Base-by-base conservation (phyloP, 2,888 invertebrate species). In the Anthrax anthrax region DNA sequence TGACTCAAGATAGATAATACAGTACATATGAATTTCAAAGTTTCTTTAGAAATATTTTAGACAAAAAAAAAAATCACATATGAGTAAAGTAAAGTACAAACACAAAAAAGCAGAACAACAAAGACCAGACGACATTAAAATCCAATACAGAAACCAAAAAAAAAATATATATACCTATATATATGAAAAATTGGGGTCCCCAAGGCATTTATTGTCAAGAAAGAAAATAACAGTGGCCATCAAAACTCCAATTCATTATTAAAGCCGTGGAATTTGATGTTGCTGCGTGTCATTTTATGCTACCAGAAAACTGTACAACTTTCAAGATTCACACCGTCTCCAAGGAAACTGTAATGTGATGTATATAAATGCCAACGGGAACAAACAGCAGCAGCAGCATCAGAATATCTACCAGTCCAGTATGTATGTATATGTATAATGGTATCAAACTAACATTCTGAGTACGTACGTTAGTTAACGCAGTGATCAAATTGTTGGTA, bases 231-330 rank as follows among this genome's bases (percentile, higher is more conserved):
- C 23, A 23, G 8, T 12, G 13, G 12, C 12, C 13, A 12, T 32
- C 13, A 9, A 12, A 12, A 32, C 12, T 12, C 12, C 12, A 12
- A 32, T 32, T 32, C 12, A 32, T 32, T 32, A 5, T 32, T 32
- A 49, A 38, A 48, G 48, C 51, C 45, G 51, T 48, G 47, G 51
- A 51, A 51, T 51, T 49, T 47, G 47, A 51, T 51, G 51, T 51
- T 44, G 47, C 42, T 49, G 44, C 51, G 51, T 51, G 51, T 51
- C 46, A 51, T 40, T 44, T 49, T 40, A 34, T 44, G 51, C 51
- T 51, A 51, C 51, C 48, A 47, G 51, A 16, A 43, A 37, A 37
- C 17, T 37, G 14, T 37, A 6, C 17, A 37, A 17, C 17, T 17
- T 16, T 17, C 17, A 37, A 32, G 29, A 32, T 32, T 32, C 29